Percentiles rank a stretch among this genome's conserved stretches.
These are phyloP conservation scores for Sepiola atlantica DNA, from an alignment of 2,888 invertebrate genomes.

Conservation along the genomic window DNA sequence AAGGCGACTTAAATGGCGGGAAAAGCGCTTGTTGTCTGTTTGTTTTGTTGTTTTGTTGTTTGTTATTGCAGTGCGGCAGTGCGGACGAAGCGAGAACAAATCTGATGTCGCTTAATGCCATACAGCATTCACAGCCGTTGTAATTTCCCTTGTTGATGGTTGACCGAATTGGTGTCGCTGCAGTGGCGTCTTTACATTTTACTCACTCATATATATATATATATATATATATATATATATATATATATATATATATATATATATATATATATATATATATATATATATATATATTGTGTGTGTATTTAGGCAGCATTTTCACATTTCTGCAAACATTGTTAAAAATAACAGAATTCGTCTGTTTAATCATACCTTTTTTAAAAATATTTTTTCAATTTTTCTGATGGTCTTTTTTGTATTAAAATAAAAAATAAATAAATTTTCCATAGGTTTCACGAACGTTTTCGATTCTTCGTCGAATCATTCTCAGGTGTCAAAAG, in stretches of 20 bases:
- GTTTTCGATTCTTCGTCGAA: no score
- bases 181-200: neutral
- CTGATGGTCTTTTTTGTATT: no score
- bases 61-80: neutral
- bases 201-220: neutral
- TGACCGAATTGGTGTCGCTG: neutral
- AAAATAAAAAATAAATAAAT: no score
- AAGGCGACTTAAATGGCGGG: neutral
- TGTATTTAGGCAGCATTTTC: no score
- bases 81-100: constrained; percentile 12
- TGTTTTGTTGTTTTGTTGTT: neutral
- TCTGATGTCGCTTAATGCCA: neutral
- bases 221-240: neutral
- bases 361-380: no score
- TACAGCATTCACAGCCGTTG: neutral
- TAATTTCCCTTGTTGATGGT: neutral
- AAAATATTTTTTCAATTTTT: no score
- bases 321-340: no score
- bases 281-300: no score
- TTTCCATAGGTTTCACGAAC: no score
- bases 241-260: neutral
- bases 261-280: no score
- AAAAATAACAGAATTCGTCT: no score
- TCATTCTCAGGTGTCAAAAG: no score
- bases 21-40: neutral